phyloP scores from a whole-genome alignment of 2,797 vertebrate genomes.

The Paedocypris micromegethes region DNA sequence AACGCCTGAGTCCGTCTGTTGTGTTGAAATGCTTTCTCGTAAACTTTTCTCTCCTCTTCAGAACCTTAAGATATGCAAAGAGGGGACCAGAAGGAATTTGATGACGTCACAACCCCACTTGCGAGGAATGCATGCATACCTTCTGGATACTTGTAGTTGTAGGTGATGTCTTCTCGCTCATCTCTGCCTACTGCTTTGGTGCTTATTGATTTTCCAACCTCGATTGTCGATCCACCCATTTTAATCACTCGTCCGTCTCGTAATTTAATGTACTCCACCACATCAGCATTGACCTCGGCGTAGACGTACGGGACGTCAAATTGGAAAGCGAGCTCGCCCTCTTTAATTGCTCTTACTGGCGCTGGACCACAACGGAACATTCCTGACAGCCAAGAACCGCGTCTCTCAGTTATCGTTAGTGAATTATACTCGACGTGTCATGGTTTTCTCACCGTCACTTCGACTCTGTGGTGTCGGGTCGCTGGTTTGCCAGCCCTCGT shows the following conservation, averaged over 20 bases:
- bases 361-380: conserved; percentile 82
- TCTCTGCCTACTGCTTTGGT: conserved; percentile 81
- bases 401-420: not conserved
- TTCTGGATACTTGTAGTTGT: conserved; percentile 83
- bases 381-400: conserved; percentile 56
- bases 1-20: conserved; percentile 60
- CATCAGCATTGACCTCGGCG: conserved; percentile 87
- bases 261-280: conserved; percentile 69
- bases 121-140: conserved; percentile 58
- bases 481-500: conserved; percentile 85
- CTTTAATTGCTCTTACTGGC: conserved; percentile 75
- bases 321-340: conserved; percentile 75
- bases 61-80: conserved; percentile 66
- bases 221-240: conserved; percentile 54
- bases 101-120: not conserved
- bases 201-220: conserved; percentile 79
- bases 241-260: conserved; percentile 55
- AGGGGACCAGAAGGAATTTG: not conserved
- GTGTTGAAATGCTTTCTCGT: conserved; percentile 69
- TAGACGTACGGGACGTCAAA: conserved; percentile 83
- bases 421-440: too few relatives aligned
- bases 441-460: conserved; percentile 74
- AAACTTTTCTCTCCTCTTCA: conserved; percentile 73
- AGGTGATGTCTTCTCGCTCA: conserved; percentile 81
- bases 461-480: conserved; percentile 93